phyloP scores from a whole-genome alignment of 1,140 invertebrate species.

The Aphidius ervi region DNA sequence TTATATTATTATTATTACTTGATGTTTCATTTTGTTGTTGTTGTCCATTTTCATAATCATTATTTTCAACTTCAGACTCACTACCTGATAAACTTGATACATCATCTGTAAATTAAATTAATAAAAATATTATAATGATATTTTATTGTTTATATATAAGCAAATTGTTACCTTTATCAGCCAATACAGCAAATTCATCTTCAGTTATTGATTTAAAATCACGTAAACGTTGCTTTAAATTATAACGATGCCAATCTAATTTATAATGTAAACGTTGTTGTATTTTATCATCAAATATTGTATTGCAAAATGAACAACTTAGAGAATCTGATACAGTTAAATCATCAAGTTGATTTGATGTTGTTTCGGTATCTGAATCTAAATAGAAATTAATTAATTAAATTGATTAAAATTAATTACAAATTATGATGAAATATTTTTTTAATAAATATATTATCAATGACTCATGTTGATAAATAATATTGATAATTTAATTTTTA shows the following conservation, averaged over 20 bases:
- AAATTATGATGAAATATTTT: not conserved
- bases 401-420: not conserved
- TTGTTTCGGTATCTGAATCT: slow-evolving; percentile 38
- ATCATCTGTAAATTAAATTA: slow-evolving; percentile 54
- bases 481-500: not conserved
- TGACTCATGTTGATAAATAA: not conserved
- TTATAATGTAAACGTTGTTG: slow-evolving; percentile 62
- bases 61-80: slow-evolving; percentile 61
- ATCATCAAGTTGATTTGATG: slow-evolving; percentile 40
- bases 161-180: slow-evolving; percentile 38
- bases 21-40: slow-evolving; percentile 25
- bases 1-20: slow-evolving; percentile 21
- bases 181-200: slow-evolving; percentile 53
- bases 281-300: slow-evolving; percentile 50
- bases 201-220: slow-evolving; percentile 57
- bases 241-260: slow-evolving; percentile 70
- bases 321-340: slow-evolving; percentile 51
- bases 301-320: slow-evolving; percentile 57
- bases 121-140: slow-evolving; percentile 3
- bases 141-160: not conserved
- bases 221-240: slow-evolving; percentile 63
- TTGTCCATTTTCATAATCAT: slow-evolving; percentile 28
- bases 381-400: slow-evolving; percentile 17
- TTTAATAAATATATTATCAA: not conserved
- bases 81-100: slow-evolving; percentile 75